Evolutionary conservation across 2,113 vertebrate genomes (phyloP), one percentile per base, ranked within the genome.

Genomic region (Taurulus bubalis): DNA sequence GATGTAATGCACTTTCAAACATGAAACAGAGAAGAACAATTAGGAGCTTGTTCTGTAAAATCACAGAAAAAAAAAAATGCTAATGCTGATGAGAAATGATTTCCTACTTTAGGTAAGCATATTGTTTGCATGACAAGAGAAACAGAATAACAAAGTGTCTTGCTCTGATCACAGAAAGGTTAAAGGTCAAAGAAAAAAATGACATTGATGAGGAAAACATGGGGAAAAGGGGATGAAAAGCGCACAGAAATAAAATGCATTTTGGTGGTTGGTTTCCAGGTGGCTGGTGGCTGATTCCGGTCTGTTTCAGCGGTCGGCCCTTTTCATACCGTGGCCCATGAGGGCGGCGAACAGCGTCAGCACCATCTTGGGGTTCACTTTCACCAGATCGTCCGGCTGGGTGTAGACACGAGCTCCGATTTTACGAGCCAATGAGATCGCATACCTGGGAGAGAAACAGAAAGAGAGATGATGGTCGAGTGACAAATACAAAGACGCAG

Each of bases 291-390:
- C 66, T 80, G 18, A 6, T 69, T 45, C 36, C 1, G 70, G 59
- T 79, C 28, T 22, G 6, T 68, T 90, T 89, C 66, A 94, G 79
- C 34, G 68, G 6, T 74, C 42, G 24, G 91, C 89, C 94, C 95
- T 97, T 92, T 97, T 98, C 85, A 97, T 82, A 86, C 96, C 94
- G 83, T 95, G 95, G 73, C 96, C 98, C 98, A 99, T 99, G 88
- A 99, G 95, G 89, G 97, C 97, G 22, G 98, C 98, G 66, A 99
- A 99, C 86, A 99, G 92, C 0, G 98, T 99, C 96, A 99, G 95
- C 91, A 99, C 98, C 98, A 99, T 99, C 95, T 98, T 99, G 77
- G 97, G 97, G 76, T 99, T 99, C 87, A 99, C 97, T 89, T 98
- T 96, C 86, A 99, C 96, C 36, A 99, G 80, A 79, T 96, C 95